phyloP scores from a whole-genome alignment of 35 echinoderm and acorn worm genomes.

The Nesometra sesokonis region DNA sequence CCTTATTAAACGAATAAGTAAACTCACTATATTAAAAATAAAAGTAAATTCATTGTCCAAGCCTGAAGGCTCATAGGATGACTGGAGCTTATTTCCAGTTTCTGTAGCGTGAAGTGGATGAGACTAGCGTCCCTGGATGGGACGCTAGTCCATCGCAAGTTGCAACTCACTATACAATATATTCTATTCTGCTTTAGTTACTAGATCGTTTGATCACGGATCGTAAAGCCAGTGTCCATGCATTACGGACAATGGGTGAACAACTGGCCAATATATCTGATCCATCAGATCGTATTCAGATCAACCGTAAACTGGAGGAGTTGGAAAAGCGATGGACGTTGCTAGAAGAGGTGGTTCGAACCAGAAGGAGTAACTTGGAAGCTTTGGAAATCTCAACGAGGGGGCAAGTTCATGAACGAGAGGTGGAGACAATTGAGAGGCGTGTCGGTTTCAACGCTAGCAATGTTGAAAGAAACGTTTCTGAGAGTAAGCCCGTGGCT shows the following conservation, averaged over 20 bases:
- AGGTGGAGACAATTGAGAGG: background rate
- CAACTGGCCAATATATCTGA: conserved; percentile 74
- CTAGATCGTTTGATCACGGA: conserved; percentile 93
- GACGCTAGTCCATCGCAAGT: no score
- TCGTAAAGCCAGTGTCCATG: conserved; percentile 71
- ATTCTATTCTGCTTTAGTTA: conserved; percentile 22
- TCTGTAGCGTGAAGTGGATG: no score
- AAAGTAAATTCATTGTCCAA: no score
- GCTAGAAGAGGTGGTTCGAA: conserved; percentile 58
- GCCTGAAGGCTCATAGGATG: no score
- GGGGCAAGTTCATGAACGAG: background rate
- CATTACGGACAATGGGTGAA: conserved; percentile 90
- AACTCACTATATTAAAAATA: no score
- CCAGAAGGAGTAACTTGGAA: conserved; percentile 79
- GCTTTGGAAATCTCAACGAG: conserved; percentile 64
- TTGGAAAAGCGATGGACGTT: conserved; percentile 64
- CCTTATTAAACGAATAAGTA: no score
- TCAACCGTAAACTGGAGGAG: conserved; percentile 75
- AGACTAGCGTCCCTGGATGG: no score
- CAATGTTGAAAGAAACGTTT: background rate
- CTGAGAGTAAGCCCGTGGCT: background rate
- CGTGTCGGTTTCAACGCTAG: background rate
- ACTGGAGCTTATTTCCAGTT: no score
- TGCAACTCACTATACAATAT: no score
- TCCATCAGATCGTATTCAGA: conserved; percentile 55